Evolutionary conservation across 2,888 invertebrate genomes (phyloP).

Genomic region (Sesia bembeciformis): DNA sequence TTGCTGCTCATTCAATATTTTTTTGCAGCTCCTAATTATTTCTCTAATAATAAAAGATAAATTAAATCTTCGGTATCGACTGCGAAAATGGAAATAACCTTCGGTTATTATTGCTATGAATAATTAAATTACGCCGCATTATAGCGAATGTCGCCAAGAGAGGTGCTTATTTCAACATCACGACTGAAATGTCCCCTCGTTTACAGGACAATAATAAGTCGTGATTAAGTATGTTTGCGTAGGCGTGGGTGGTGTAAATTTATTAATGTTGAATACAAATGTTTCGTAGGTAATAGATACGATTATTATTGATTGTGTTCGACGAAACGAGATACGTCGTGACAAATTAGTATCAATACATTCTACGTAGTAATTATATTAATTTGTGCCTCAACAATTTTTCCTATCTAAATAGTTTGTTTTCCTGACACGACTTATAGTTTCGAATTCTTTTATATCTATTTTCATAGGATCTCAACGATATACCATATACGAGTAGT

Average conservation of each 20-base stretch:
- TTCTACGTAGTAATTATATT: neutral
- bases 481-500: too few species aligned
- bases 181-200: conserved; percentile 42
- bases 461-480: too few species aligned
- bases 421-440: too few species aligned
- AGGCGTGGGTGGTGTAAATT: conserved; percentile 26
- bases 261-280: neutral
- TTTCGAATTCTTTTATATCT: too few species aligned
- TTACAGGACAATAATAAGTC: conserved; percentile 36
- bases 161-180: conserved; percentile 52
- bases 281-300: neutral
- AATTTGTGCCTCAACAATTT: too few species aligned
- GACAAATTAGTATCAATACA: neutral
- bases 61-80: too few species aligned
- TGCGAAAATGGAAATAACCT: neutral
- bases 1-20: too few species aligned
- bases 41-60: too few species aligned
- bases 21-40: too few species aligned
- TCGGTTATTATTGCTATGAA: conserved; percentile 2
- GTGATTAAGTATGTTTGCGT: conserved; percentile 34
- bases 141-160: conserved; percentile 17
- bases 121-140: neutral
- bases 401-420: too few species aligned
- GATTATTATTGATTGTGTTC: neutral
- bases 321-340: neutral